Percentiles rank a stretch among this genome's conserved stretches.
Conservation (phyloP, 1,140 invertebrate species). For the Papilio helenus region DNA sequence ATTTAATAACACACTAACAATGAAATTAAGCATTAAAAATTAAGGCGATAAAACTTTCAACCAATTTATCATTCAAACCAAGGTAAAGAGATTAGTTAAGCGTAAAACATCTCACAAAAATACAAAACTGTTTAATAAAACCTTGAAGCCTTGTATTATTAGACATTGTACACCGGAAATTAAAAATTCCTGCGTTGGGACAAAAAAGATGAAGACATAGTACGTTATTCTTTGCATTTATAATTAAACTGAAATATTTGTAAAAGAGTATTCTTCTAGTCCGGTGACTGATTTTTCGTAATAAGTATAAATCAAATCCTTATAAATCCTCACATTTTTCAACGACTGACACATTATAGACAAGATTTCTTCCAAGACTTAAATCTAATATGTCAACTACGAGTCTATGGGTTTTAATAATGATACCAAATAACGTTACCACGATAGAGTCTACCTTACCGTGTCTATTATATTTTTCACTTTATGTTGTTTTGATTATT, state of each 20-base stretch:
- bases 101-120: no score
- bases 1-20: background rate
- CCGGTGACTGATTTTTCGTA: no score
- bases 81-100: no score
- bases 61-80: no score
- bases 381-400: no score
- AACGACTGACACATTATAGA: no score
- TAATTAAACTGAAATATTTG: background rate
- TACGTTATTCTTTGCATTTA: background rate
- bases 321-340: no score
- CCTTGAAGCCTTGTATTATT: background rate
- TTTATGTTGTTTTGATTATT: background rate
- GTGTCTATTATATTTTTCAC: background rate
- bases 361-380: no score
- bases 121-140: background rate
- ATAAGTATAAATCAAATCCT: no score
- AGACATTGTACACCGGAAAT: conserved; percentile 55
- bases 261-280: background rate
- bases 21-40: no score
- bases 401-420: no score
- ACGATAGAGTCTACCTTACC: background rate
- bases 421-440: background rate
- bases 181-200: conserved; percentile 56
- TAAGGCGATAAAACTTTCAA: no score
- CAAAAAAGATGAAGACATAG: background rate